Base-by-base conservation (phyloP, 2,113 vertebrate genomes). In the Tympanuchus pallidicinctus region DNA sequence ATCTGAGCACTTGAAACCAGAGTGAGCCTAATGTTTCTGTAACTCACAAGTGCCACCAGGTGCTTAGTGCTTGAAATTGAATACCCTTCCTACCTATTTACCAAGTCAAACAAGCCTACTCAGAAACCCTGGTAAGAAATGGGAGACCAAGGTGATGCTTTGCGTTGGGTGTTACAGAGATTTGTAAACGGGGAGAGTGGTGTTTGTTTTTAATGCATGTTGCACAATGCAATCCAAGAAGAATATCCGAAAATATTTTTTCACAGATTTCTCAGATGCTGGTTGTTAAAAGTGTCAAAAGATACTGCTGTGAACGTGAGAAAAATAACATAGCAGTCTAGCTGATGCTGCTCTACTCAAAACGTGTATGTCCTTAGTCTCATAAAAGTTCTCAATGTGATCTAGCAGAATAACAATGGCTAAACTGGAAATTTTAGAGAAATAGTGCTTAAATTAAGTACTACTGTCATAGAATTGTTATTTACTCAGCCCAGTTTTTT, bases 271-370 rank as follows among this genome's bases (percentile, higher is more conserved):
- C 59, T 38, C 50, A 15, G n/a, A 3, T 77, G 43, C 75, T 88
- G 59, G 59, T 38, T 56, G 32, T 42, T 25, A 42, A 77, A 75
- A 92, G 47, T 87, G 52, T 42, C 90, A 18, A 67, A 72, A 73
- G 47, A 17, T 5, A 19, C 27, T 65, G 60, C 76, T 67, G 47
- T 80, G 40, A 75, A 27, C 34, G 27, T 47, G 71, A 61, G 74
- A 74, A 12, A 81, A 73, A 54, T 42, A 18, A 13, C 21, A 30
- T 42, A 54, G 32, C 28, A 77, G 73, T 66, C 61, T 25, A 27
- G 40, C 18, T n/a, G 13, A 4, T 65, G 71, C 43, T 40, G 0
- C 66, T 0, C 27, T 22, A 5, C 85, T 38, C 25, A 11, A 4
- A 88, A 45, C 18, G 5, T 28, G n/a, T 18, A 6, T 24, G 28